A percentile compares a stretch with the other conserved stretches of the same genome.
Evolutionary conservation across 2,113 vertebrate genomes (phyloP).

Genomic region (Zapornia atra): DNA sequence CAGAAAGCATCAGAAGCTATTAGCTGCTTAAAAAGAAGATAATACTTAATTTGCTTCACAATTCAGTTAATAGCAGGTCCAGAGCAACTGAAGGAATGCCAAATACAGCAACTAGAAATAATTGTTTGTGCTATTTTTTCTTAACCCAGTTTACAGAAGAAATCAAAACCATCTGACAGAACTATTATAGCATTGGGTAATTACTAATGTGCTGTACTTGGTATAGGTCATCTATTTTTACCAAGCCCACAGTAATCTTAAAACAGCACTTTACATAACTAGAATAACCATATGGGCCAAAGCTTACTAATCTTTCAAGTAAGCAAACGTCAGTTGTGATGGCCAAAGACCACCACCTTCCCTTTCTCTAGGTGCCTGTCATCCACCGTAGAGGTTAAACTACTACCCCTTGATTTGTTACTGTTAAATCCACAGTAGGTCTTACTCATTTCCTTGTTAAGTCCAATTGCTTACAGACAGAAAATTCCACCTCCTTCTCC

Average conservation of each 20-base stretch:
- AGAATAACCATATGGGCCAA: neutral
- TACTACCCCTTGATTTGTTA: neutral
- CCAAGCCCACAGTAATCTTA: neutral
- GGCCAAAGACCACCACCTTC: neutral
- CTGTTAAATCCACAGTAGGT: neutral
- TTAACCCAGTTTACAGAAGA: neutral
- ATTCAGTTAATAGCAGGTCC: neutral
- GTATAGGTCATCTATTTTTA: constrained; percentile 40
- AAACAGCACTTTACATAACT: constrained; percentile 2
- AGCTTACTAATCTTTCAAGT: neutral
- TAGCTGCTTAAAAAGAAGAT: neutral
- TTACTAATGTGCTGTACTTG: neutral
- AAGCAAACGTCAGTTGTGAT: neutral
- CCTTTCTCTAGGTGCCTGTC: neutral
- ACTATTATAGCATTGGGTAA: neutral
- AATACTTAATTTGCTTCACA: neutral
- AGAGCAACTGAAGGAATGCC: neutral
- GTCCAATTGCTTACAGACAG: neutral
- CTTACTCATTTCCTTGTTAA: neutral
- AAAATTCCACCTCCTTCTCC: neutral
- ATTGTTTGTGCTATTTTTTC: constrained; percentile 12
- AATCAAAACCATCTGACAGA: neutral
- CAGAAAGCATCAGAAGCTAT: neutral
- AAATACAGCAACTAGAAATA: neutral
- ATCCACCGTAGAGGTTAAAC: neutral